Conservation (phyloP, 2,113 vertebrate genomes). For the Microcebus murinus region DNA sequence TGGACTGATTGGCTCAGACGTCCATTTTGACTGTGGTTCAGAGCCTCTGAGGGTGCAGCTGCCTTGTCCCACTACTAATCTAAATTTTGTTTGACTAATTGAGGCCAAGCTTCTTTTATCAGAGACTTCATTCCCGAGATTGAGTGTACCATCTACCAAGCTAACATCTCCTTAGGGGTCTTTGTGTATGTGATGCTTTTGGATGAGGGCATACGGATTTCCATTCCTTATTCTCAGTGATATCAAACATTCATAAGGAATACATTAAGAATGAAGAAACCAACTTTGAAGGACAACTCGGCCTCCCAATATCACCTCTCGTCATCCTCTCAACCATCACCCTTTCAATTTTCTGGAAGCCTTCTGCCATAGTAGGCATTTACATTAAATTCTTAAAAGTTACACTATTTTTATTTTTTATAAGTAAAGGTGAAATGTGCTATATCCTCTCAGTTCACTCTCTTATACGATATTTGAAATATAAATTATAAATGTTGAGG, state of each 20-base stretch:
- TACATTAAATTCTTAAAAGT: not conserved
- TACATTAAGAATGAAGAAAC: not conserved
- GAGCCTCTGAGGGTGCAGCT: not conserved
- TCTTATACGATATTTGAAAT: constrained; percentile 14
- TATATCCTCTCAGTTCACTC: not conserved
- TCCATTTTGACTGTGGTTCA: constrained; percentile 10
- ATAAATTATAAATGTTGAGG: not conserved
- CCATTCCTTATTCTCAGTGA: not conserved
- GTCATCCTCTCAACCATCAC: not conserved
- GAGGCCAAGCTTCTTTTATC: not conserved
- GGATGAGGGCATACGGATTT: not conserved
- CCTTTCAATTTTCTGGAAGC: not conserved
- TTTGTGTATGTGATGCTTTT: not conserved
- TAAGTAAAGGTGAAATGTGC: not conserved
- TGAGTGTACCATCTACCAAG: not conserved
- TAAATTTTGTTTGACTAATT: not conserved
- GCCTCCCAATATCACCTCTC: not conserved
- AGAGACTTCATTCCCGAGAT: not conserved
- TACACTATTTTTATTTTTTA: not conserved
- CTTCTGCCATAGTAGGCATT: not conserved
- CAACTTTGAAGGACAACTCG: not conserved
- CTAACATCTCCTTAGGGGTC: not conserved
- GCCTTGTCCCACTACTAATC: not conserved
- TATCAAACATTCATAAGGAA: not conserved
- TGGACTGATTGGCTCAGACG: not conserved